Conservation (phyloP, 1,140 invertebrate species). For the Diorhabda elongata region DNA sequence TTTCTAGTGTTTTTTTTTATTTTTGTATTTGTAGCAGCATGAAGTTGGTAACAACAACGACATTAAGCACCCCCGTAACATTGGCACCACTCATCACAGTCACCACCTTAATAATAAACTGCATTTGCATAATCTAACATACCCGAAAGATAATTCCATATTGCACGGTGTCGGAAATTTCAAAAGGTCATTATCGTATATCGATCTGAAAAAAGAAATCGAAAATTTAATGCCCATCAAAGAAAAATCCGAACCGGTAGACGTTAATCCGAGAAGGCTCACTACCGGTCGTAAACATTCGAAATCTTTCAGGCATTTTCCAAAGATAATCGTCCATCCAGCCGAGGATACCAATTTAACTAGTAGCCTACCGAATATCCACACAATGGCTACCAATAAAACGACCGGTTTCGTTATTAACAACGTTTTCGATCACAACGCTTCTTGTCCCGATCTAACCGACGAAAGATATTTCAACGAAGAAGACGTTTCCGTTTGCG, state of each 20-base stretch:
- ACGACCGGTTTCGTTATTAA: slow-evolving; percentile 22
- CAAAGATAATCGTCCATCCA: slow-evolving; percentile 40
- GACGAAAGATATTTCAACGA: slow-evolving; percentile 20
- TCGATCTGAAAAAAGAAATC: slow-evolving; percentile 42
- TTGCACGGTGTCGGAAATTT: slow-evolving; percentile 15
- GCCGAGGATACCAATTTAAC: slow-evolving; percentile 32
- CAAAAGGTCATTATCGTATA: slow-evolving; percentile 40
- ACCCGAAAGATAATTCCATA: slow-evolving; percentile 13
- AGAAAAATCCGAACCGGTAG: slow-evolving; percentile 13
- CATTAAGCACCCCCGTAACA: slow-evolving; percentile 17
- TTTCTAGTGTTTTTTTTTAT: slow-evolving; percentile 24
- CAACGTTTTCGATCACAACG: slow-evolving; percentile 34
- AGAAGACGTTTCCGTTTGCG: slow-evolving; percentile 10
- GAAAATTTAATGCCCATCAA: slow-evolving; percentile 39
- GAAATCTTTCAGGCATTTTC: slow-evolving; percentile 34
- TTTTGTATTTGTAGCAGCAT: slow-evolving; percentile 42
- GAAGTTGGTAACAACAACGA: slow-evolving; percentile 28
- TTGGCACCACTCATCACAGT: slow-evolving; percentile 37
- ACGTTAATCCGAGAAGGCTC: slow-evolving; percentile 16
- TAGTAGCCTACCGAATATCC: slow-evolving; percentile 35
- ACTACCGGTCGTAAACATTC: slow-evolving; percentile 26
- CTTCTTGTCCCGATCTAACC: slow-evolving; percentile 39
- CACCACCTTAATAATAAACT: slow-evolving; percentile 13
- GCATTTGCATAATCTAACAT: slow-evolving; percentile 4
- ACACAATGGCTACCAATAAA: neutral